Base-by-base conservation (phyloP, 1,140 invertebrate species). In the Dinoponera quadriceps region DNA sequence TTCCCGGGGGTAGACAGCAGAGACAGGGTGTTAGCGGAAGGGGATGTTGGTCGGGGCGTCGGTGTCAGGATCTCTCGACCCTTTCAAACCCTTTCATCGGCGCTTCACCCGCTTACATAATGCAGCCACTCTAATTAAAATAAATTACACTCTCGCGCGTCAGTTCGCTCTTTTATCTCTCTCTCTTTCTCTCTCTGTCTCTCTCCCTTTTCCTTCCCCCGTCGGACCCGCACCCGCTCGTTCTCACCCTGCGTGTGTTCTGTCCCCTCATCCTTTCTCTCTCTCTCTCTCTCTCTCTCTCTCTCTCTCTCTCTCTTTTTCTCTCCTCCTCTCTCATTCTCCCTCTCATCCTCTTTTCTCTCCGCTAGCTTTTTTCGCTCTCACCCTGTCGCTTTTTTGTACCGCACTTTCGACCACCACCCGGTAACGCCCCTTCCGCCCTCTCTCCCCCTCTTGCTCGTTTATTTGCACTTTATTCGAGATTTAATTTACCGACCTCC, bases 81-180 rank as follows among this genome's bases (percentile, higher is more conserved):
- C 91, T 93, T 93, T 93, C 90, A 91, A 91, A 92, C 91, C 91
- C 92, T 93, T 94, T 92, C 91, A 92, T 85, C 87, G 87, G 72
- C 88, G 85, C 90, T 90, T 92, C 90, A 88, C 77, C 85, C 89
- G 89, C 91, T 93, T 93, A 94, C 92, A 92, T 94, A 94, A 94
- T 94, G 92, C 93, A 93, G 90, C 92, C 91, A 94, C 93, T 94
- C 91, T 94, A 94, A 94, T 94, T 94, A 94, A 94, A 94, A 94
- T 94, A 93, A 94, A 94, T 94, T 94, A 94, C 88, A 85, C 87
- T 89, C 77, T 86, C 87, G 81, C 87, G 84, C 80, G 86, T 82
- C 83, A 59, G 87, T 88, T 83, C 87, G 84, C 85, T 81, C 84
- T 92, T 90, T 88, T 88, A 90, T 90, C 87, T 84, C 86, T 88